A percentile compares a stretch with the other conserved stretches of the same genome.
These are phyloP conservation scores for Ascidia mentula DNA, from an alignment of 23 tunicate species.

Conservation along the genomic window DNA sequence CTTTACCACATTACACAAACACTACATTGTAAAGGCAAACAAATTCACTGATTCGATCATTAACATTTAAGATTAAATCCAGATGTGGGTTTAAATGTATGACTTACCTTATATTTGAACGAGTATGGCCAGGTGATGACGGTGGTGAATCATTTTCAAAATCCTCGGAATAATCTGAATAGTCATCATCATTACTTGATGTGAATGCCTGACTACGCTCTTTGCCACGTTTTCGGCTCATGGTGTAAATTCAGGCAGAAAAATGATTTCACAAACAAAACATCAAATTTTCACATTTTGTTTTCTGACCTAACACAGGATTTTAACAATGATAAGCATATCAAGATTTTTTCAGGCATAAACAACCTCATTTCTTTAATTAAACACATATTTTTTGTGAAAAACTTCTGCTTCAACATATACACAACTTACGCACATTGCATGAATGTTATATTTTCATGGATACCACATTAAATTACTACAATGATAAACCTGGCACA, in stretches of 20 bases:
- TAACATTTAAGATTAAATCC: neutral
- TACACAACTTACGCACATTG: no score
- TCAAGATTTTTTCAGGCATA: no score
- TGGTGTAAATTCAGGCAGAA: neutral
- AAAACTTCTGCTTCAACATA: no score
- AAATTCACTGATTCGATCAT: neutral
- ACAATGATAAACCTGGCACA: no score
- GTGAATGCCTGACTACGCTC: neutral
- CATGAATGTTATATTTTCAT: no score
- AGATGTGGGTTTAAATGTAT: neutral
- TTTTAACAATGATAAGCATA: no score
- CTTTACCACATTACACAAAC: neutral
- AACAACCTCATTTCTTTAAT: no score
- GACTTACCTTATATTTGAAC: neutral
- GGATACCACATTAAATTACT: no score
- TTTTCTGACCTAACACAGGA: no score
- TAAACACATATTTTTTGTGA: no score
- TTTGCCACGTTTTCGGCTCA: neutral
- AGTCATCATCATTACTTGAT: slow-evolving; percentile 34
- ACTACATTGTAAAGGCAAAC: no score
- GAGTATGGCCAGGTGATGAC: neutral
- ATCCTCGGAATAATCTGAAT: slow-evolving; percentile 58
- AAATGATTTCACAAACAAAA: no score
- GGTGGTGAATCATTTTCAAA: slow-evolving; percentile 48
- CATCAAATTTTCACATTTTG: neutral